A percentile compares a stretch with the other conserved stretches of the same genome.
phyloP scores from a whole-genome alignment of 2,113 vertebrate genomes.

The Pachypanchax playfairii region DNA sequence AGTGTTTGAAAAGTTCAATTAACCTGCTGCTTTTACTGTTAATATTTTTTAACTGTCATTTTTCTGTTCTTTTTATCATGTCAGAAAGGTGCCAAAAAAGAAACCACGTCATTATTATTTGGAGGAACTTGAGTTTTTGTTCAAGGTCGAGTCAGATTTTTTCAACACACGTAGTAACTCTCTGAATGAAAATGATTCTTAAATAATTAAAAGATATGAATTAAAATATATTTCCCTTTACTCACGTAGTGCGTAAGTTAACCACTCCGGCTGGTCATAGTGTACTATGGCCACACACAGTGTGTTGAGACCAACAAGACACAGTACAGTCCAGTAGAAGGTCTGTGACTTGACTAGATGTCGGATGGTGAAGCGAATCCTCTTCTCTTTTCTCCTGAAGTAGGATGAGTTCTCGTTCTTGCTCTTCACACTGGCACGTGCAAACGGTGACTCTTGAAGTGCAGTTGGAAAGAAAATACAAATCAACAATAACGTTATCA shows the following conservation, averaged over 20 bases:
- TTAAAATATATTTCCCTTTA: constrained; percentile 30
- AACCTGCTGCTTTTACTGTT: no score
- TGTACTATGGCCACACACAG: constrained; percentile 97
- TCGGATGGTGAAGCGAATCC: constrained; percentile 94
- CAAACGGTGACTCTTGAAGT: constrained; percentile 89
- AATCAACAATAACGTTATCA: constrained; percentile 35
- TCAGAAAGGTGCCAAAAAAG: no score
- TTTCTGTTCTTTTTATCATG: no score
- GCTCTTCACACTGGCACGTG: constrained; percentile 90
- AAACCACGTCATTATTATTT: no score
- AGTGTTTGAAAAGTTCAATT: no score
- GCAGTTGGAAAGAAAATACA: constrained; percentile 58
- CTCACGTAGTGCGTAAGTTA: constrained; percentile 92
- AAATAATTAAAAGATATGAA: no score
- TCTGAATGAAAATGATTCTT: no score
- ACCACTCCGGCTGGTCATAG: constrained; percentile 91
- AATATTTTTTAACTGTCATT: no score
- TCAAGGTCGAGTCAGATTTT: no score
- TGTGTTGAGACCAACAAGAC: constrained; percentile 93
- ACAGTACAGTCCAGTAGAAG: constrained; percentile 96
- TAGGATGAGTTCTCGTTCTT: constrained; percentile 92
- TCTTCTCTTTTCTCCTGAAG: constrained; percentile 93
- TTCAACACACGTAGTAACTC: no score
- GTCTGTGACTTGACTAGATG: constrained; percentile 95
- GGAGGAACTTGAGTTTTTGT: no score